Evolutionary conservation across 2,888 invertebrate genomes (phyloP).

Genomic region (Dorcus hopei): DNA sequence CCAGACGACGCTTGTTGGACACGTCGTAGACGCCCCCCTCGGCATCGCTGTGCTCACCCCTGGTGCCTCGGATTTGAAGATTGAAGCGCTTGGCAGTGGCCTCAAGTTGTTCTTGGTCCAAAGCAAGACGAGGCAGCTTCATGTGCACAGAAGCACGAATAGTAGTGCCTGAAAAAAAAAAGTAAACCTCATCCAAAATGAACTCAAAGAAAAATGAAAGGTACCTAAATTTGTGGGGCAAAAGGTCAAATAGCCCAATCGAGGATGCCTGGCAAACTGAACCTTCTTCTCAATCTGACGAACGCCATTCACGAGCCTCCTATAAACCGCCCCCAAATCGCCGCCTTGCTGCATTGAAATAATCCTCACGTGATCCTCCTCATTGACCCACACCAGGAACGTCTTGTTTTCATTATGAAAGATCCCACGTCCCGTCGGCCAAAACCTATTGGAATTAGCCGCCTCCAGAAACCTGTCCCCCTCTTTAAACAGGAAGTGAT

Average conservation of each 20-base stretch:
- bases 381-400: slow-evolving; percentile 96
- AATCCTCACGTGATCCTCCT: slow-evolving; percentile 95
- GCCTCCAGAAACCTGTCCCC: slow-evolving; percentile 85
- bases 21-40: slow-evolving; percentile 62
- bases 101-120: slow-evolving; percentile 53
- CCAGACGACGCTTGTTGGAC: slow-evolving; percentile 64
- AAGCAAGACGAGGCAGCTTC: slow-evolving; percentile 59
- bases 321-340: slow-evolving; percentile 75
- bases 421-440: slow-evolving; percentile 92
- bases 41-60: slow-evolving; percentile 62
- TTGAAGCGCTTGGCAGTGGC: slow-evolving; percentile 58
- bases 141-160: slow-evolving; percentile 70
- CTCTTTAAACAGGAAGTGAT: slow-evolving; percentile 97
- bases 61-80: slow-evolving; percentile 58
- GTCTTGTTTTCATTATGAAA: slow-evolving; percentile 94
- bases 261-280: slow-evolving; percentile 57
- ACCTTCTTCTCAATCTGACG: slow-evolving; percentile 52
- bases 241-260: slow-evolving; percentile 68
- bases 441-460: slow-evolving; percentile 65
- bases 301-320: slow-evolving; percentile 53
- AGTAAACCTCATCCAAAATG: not conserved
- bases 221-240: slow-evolving; percentile 69
- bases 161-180: slow-evolving; percentile 56
- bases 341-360: slow-evolving; percentile 97
- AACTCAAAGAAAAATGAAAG: too few species aligned